phyloP scores from a whole-genome alignment of 2,113 vertebrate species.

The Lepus americanus region DNA sequence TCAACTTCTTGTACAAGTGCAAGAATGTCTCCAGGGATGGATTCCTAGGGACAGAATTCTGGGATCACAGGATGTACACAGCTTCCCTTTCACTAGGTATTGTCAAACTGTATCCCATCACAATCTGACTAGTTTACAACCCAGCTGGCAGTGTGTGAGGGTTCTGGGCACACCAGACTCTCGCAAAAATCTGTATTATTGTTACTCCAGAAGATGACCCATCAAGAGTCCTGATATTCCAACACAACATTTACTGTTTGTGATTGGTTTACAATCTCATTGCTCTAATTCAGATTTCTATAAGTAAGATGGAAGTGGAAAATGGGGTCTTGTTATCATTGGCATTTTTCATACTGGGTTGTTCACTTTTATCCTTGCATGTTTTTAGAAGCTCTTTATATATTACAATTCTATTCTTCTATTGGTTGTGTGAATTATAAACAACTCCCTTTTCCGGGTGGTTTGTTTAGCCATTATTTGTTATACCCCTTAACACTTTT shows the following conservation, averaged over 20 bases:
- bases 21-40: neutral
- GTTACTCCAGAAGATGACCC: no score
- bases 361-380: neutral
- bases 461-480: neutral
- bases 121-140: neutral
- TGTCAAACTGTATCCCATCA: neutral
- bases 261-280: neutral
- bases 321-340: neutral
- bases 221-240: neutral
- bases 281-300: neutral
- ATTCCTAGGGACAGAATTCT: neutral
- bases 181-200: neutral
- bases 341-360: neutral
- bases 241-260: neutral
- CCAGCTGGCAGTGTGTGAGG: neutral
- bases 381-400: neutral
- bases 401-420: neutral
- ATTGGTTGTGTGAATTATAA: neutral
- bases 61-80: neutral
- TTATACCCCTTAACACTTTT: neutral
- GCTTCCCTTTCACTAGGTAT: neutral
- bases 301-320: neutral
- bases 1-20: neutral
- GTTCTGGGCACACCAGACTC: neutral
- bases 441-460: neutral